A percentile compares a stretch with the other conserved stretches of the same genome.
These are phyloP conservation scores for Metallyticus violacea DNA, from an alignment of 2,888 invertebrate species.

Conservation along the genomic window DNA sequence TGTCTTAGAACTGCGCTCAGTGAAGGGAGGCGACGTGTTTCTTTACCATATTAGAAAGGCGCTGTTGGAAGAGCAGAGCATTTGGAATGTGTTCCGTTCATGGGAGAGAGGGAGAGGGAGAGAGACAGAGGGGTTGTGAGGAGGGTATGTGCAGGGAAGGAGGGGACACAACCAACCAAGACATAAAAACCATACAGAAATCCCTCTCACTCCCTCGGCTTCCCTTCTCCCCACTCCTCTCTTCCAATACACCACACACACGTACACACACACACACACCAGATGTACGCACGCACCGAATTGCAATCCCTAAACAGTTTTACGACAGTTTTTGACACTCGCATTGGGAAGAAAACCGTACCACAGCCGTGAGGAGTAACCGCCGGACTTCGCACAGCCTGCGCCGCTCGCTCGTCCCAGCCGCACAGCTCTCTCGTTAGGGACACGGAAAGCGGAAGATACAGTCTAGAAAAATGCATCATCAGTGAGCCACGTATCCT, in stretches of 20 bases:
- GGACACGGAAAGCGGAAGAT: neutral
- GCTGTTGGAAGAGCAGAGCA: neutral
- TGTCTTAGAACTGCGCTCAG: no score
- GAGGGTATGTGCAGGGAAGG: conserved; percentile 10
- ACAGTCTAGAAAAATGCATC: neutral
- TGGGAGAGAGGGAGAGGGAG: conserved; percentile 10
- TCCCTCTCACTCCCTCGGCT: neutral
- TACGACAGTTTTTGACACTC: neutral
- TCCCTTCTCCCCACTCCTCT: neutral
- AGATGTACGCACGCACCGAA: conserved; percentile 9
- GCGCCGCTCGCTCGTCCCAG: neutral
- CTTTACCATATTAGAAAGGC: neutral
- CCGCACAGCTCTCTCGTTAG: neutral
- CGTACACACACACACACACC: neutral
- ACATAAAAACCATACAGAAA: conserved; percentile 30
- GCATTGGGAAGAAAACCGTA: neutral
- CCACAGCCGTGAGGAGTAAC: neutral
- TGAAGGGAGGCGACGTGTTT: neutral
- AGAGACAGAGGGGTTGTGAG: neutral
- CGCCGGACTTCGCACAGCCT: neutral
- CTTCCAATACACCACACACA: neutral
- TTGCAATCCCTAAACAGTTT: conserved; percentile 2
- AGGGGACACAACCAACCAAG: conserved; percentile 29
- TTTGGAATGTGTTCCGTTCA: conserved; percentile 19
- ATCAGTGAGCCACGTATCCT: neutral